phyloP scores from a whole-genome alignment of 53 echinoderm and acorn worm species.

The Crossaster papposus region DNA sequence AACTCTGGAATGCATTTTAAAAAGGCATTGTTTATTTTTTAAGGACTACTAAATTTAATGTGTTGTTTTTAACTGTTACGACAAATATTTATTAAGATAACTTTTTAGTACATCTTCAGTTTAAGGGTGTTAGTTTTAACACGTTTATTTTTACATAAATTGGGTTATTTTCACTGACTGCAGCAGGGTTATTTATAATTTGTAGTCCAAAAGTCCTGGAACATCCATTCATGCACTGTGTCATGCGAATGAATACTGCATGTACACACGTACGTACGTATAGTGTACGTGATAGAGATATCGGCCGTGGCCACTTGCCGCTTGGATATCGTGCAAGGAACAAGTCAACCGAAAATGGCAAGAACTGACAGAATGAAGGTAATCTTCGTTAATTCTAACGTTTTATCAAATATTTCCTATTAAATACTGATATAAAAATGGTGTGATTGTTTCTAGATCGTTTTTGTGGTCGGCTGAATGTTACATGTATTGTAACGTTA shows the following conservation, averaged over 20 bases:
- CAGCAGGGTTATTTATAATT: neutral
- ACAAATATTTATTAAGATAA: neutral
- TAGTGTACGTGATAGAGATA: neutral
- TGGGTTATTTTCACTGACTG: neutral
- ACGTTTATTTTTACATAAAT: neutral
- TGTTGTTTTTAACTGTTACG: neutral
- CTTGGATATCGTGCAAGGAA: constrained; percentile 47
- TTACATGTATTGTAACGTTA: neutral
- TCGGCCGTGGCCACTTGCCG: constrained; percentile 23
- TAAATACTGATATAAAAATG: neutral
- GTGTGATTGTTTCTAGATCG: neutral
- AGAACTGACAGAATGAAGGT: constrained; percentile 44
- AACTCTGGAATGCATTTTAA: neutral
- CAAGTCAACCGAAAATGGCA: constrained; percentile 29
- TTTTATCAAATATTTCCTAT: neutral
- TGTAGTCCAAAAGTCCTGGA: neutral
- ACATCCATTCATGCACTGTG: constrained; percentile 11
- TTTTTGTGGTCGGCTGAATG: neutral
- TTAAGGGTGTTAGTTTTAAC: neutral
- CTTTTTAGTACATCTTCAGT: neutral
- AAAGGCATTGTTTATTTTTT: neutral
- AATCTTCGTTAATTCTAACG: neutral
- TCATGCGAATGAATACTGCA: neutral
- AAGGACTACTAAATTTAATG: neutral
- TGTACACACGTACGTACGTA: neutral